Evolutionary conservation across 2,888 invertebrate species (phyloP).

Genomic region (Plebejus melissa): DNA sequence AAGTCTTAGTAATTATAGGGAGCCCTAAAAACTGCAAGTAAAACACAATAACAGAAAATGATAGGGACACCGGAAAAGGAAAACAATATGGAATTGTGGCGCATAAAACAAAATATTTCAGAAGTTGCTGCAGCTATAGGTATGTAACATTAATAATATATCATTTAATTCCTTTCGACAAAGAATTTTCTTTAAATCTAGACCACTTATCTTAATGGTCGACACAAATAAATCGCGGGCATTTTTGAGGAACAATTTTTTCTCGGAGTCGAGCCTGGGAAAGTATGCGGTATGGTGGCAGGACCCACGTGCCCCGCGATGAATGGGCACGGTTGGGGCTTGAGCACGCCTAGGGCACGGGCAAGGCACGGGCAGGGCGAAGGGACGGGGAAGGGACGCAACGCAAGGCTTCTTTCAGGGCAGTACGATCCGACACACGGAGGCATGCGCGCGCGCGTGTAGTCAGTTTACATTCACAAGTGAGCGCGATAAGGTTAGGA

Average conservation of each 20-base stretch:
- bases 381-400: slow-evolving; percentile 44
- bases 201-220: slow-evolving; percentile 6
- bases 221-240: slow-evolving; percentile 21
- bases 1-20: too few species aligned
- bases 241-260: slow-evolving; percentile 27
- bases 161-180: not conserved
- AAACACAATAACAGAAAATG: too few species aligned
- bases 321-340: slow-evolving; percentile 45
- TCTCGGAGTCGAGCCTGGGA: slow-evolving; percentile 48
- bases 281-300: slow-evolving; percentile 66
- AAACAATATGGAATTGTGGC: not conserved
- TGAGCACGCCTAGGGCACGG: slow-evolving; percentile 49
- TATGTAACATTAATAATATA: too few species aligned
- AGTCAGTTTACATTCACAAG: slow-evolving; percentile 32
- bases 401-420: slow-evolving; percentile 65
- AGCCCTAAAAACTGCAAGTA: too few species aligned
- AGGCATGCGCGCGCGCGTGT: slow-evolving; percentile 52
- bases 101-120: too few species aligned
- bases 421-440: slow-evolving; percentile 62
- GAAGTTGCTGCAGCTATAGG: too few species aligned
- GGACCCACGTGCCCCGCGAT: slow-evolving; percentile 59
- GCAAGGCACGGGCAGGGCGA: slow-evolving; percentile 45
- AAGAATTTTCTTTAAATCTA: slow-evolving; percentile 10
- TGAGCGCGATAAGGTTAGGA: slow-evolving; percentile 39
- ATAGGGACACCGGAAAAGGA: too few species aligned